phyloP scores from a whole-genome alignment of 2,797 vertebrate species.

The Karalla daura region DNA sequence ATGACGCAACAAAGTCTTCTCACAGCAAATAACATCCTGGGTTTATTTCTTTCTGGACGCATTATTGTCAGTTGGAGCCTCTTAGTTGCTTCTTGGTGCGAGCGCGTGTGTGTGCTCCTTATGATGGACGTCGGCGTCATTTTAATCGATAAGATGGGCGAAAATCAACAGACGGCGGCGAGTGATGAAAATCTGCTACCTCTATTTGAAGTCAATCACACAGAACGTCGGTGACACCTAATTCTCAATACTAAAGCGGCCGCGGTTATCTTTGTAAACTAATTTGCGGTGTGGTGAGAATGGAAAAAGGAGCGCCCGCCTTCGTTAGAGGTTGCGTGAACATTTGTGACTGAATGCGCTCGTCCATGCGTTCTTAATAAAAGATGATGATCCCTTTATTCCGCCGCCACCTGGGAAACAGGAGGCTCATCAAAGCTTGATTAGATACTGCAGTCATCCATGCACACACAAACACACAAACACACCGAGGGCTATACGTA shows the following conservation, averaged over 20 bases:
- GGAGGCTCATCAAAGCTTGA: slow-evolving; percentile 78
- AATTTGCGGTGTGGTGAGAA: background rate
- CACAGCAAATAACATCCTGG: too few species aligned
- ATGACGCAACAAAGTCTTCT: too few species aligned
- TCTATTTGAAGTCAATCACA: background rate
- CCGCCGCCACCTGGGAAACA: slow-evolving; percentile 66
- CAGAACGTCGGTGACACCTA: background rate
- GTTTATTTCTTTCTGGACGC: too few species aligned
- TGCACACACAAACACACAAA: slow-evolving; percentile 45
- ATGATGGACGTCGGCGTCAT: too few species aligned
- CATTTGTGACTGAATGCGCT: slow-evolving; percentile 58
- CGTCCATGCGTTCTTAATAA: slow-evolving; percentile 62
- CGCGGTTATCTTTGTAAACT: background rate
- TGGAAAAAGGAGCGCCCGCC: slow-evolving; percentile 4
- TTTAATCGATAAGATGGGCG: too few species aligned
- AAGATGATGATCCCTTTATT: slow-evolving; percentile 70
- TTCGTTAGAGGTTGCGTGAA: slow-evolving; percentile 38
- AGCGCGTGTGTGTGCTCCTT: too few species aligned
- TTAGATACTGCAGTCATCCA: slow-evolving; percentile 65
- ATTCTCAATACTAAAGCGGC: background rate
- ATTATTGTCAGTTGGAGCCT: too few species aligned
- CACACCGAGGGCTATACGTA: slow-evolving; percentile 41
- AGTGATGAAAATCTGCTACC: background rate
- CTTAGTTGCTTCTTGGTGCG: too few species aligned
- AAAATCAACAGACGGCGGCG: background rate